Evolutionary conservation across 2,113 vertebrate genomes (phyloP).

Genomic region (Callipepla squamata): DNA sequence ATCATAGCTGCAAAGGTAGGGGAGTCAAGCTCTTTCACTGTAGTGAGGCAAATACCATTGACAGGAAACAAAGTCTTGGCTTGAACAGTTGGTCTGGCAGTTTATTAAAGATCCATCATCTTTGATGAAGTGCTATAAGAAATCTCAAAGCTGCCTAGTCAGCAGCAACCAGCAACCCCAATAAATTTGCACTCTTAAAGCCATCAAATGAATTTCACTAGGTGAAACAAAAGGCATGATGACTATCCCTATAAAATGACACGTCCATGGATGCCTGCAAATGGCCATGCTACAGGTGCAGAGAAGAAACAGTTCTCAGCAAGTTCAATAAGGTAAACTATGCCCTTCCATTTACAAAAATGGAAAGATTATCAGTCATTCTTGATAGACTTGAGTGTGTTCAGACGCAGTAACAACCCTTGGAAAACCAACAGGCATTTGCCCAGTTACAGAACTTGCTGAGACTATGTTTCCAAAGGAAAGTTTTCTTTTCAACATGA

Average conservation of each 20-base stretch:
- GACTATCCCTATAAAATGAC: background rate
- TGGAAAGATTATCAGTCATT: background rate
- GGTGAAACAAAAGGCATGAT: background rate
- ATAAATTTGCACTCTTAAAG: background rate
- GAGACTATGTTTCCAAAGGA: background rate
- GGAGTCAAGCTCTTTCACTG: background rate
- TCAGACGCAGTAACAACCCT: background rate
- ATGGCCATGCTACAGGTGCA: rapidly evolving
- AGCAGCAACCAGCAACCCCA: background rate
- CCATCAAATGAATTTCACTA: rapidly evolving
- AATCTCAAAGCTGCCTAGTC: background rate
- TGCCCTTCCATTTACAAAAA: background rate
- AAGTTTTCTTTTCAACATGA: background rate
- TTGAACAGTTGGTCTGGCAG: background rate
- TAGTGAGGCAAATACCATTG: background rate
- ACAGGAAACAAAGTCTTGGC: background rate
- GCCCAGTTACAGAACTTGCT: background rate
- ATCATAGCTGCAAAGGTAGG: background rate
- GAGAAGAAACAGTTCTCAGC: background rate
- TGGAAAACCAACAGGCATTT: background rate
- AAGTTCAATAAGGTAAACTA: background rate
- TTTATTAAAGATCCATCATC: background rate
- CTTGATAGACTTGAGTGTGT: background rate
- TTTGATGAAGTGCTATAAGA: background rate
- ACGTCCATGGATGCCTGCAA: background rate